Percentiles rank a stretch among this genome's conserved stretches.
Conservation (phyloP, 1,140 invertebrate genomes). For the Bombus superbus region DNA sequence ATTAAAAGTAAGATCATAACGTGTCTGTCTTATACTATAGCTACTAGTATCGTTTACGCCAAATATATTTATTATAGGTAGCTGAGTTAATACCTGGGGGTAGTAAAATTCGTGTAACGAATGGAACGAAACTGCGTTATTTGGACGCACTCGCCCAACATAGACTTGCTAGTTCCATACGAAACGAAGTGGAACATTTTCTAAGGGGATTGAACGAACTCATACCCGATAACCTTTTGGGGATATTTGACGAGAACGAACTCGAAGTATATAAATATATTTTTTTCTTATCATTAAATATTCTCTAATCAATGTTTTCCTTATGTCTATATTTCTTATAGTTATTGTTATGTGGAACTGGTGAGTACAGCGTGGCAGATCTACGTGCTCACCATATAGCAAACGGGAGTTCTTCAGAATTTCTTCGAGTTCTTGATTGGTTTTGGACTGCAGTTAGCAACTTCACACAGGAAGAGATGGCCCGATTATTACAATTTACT, state of each 20-base stretch:
- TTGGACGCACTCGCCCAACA: constrained; percentile 95
- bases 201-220: constrained; percentile 94
- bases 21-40: not conserved
- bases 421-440: constrained; percentile 93
- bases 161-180: constrained; percentile 90
- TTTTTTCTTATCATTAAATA: not conserved
- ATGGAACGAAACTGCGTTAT: constrained; percentile 92
- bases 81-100: constrained; percentile 81
- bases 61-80: constrained; percentile 60
- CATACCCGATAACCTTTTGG: constrained; percentile 95
- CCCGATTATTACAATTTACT: constrained; percentile 96
- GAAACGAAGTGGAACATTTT: constrained; percentile 94
- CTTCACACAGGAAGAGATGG: constrained; percentile 97
- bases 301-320: no score
- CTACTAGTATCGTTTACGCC: not conserved
- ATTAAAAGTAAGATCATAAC: constrained; percentile 79
- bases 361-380: constrained; percentile 95
- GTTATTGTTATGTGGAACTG: constrained; percentile 95
- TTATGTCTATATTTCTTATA: constrained; percentile 73
- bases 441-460: constrained; percentile 97
- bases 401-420: constrained; percentile 92
- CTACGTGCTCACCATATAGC: constrained; percentile 94
- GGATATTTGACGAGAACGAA: constrained; percentile 98
- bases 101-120: constrained; percentile 86
- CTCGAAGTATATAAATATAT: constrained; percentile 88